A percentile compares a stretch with the other conserved stretches of the same genome.
Evolutionary conservation across 2,797 vertebrate genomes (phyloP).

Genomic region (Nasua narica): DNA sequence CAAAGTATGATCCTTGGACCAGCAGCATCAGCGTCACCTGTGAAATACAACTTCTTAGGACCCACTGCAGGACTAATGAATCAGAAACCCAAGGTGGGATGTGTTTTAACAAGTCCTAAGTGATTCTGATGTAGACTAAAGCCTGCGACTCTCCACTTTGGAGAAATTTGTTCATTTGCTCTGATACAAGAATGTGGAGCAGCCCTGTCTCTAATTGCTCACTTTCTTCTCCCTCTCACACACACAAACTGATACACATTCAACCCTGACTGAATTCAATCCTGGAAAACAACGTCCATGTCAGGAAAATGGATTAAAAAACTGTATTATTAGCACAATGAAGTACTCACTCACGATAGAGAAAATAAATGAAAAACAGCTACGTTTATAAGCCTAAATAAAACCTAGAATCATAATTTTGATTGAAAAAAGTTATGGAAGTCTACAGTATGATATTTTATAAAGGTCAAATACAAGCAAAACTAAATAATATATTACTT

Average conservation of each 20-base stretch:
- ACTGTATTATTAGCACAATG: background rate
- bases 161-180: background rate
- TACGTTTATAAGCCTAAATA: background rate
- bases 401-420: background rate
- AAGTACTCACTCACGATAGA: background rate
- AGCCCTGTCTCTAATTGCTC: background rate
- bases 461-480: background rate
- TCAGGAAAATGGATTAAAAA: background rate
- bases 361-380: background rate
- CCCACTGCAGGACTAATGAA: background rate
- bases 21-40: background rate
- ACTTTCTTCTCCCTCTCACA: background rate
- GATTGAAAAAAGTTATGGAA: background rate
- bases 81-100: background rate
- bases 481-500: background rate
- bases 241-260: background rate
- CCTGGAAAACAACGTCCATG: background rate
- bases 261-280: background rate
- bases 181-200: background rate
- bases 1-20: background rate
- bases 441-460: background rate
- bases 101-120: background rate
- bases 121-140: background rate
- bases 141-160: background rate
- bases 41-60: background rate